These are phyloP conservation scores for Menura novaehollandiae DNA, from an alignment of 2,113 vertebrate genomes.

Conservation along the genomic window DNA sequence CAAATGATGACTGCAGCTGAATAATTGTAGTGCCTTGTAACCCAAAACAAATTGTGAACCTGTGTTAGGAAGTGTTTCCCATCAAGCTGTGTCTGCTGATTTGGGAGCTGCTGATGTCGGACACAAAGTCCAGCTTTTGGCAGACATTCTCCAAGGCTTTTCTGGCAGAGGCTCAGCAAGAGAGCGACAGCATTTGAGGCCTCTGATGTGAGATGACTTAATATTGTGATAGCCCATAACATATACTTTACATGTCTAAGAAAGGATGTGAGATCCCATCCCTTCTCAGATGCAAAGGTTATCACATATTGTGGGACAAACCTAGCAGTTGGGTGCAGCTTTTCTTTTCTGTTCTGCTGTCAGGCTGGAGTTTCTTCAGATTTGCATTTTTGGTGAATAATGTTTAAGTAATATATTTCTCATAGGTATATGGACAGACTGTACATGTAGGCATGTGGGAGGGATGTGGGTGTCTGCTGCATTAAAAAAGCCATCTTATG, in stretches of 20 bases:
- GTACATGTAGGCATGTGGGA: neutral
- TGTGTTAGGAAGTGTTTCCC: neutral
- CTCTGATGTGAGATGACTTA: neutral
- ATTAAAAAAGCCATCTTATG: neutral
- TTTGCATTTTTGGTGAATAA: neutral
- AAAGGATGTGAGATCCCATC: neutral
- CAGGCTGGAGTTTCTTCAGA: neutral
- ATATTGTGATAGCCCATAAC: neutral
- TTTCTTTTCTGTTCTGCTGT: neutral
- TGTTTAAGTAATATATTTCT: slow-evolving; percentile 1
- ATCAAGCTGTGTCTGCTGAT: neutral
- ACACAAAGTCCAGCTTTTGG: neutral
- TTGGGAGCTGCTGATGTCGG: neutral
- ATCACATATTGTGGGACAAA: neutral
- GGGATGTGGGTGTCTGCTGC: neutral
- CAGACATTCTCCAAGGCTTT: neutral
- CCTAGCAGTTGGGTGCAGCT: neutral
- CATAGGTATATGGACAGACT: neutral
- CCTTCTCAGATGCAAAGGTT: neutral
- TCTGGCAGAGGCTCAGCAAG: neutral
- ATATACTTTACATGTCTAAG: neutral
- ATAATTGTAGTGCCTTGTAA: neutral
- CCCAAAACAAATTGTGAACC: neutral
- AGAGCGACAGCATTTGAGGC: neutral
- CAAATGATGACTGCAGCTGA: neutral